Conservation (phyloP, 2,113 vertebrate genomes). For the Paradoxurus hermaphroditus region DNA sequence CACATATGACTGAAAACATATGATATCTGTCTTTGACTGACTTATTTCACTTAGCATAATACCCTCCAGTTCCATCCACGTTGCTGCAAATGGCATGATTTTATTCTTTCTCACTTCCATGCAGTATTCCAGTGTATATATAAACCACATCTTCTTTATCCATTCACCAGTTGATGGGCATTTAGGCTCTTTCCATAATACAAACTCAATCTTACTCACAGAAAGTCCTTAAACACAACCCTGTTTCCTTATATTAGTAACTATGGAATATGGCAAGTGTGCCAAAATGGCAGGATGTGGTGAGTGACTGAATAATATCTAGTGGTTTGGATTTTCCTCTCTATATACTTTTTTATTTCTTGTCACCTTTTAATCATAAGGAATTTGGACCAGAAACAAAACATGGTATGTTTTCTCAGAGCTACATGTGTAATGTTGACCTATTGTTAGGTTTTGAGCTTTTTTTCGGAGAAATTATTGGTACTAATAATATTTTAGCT, state of each 20-base stretch:
- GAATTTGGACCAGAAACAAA: slow-evolving; percentile 27
- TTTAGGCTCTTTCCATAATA: not conserved
- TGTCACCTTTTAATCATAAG: not conserved
- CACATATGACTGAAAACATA: too few species aligned
- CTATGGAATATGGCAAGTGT: not conserved
- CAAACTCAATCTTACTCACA: not conserved
- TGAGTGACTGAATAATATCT: not conserved
- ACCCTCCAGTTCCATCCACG: too few species aligned
- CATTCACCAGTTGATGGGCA: too few species aligned
- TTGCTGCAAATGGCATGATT: too few species aligned
- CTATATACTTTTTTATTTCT: not conserved
- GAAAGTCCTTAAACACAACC: not conserved
- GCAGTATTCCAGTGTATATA: too few species aligned
- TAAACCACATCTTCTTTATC: too few species aligned
- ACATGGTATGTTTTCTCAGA: not conserved
- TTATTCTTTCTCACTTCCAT: too few species aligned
- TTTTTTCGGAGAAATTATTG: not conserved
- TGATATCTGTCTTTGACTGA: too few species aligned
- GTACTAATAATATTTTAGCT: slow-evolving; percentile 6
- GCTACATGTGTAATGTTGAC: not conserved
- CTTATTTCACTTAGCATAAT: too few species aligned
- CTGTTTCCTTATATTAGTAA: not conserved
- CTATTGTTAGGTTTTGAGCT: not conserved
- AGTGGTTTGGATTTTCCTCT: not conserved
- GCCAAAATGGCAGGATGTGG: not conserved